phyloP scores from a whole-genome alignment of 2,113 vertebrate species.

The Crotalus tigris region DNA sequence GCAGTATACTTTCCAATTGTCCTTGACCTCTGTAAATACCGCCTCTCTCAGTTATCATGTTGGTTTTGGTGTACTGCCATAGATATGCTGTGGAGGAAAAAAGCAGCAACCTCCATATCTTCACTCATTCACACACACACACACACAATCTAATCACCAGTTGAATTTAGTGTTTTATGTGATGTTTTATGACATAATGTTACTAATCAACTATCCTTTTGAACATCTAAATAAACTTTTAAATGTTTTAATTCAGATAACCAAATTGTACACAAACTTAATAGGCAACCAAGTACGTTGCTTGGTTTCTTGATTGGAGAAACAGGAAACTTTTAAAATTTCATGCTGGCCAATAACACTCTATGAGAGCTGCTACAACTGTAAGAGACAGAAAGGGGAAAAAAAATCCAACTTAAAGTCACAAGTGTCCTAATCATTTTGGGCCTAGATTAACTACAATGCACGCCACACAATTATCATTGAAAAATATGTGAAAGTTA shows the following conservation, averaged over 20 bases:
- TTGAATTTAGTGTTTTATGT: neutral
- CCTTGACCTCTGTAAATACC: neutral
- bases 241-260: too few relatives aligned
- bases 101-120: neutral
- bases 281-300: neutral
- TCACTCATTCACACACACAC: neutral
- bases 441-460: neutral
- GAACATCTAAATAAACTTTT: neutral
- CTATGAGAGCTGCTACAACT: neutral
- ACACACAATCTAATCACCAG: neutral
- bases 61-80: neutral
- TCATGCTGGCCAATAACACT: neutral
- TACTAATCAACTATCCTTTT: accelerated
- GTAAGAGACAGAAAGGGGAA: too few relatives aligned
- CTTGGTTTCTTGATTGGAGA: neutral
- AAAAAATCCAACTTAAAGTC: too few relatives aligned
- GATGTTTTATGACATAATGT: neutral
- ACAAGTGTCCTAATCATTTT: neutral
- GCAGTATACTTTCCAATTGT: neutral
- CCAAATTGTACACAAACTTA: neutral
- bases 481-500: neutral
- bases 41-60: neutral
- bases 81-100: neutral
- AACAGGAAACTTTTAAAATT: neutral
- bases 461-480: neutral